Evolutionary conservation across 2,113 vertebrate species (phyloP).

Genomic region (Craseonycteris thonglongyai): DNA sequence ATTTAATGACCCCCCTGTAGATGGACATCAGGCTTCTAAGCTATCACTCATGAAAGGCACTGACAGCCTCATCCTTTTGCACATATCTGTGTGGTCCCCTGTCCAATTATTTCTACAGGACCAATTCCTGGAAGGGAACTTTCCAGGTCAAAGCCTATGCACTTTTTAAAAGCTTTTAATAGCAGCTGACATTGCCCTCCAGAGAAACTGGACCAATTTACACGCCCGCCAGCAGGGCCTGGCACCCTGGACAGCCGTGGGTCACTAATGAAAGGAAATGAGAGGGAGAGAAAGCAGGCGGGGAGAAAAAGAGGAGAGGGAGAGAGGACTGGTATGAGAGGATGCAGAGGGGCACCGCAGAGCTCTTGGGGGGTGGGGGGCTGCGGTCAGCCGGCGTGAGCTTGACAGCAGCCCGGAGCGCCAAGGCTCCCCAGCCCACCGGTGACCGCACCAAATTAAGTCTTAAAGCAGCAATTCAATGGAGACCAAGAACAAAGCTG

Average conservation of each 20-base stretch:
- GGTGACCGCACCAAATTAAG: conserved; percentile 53
- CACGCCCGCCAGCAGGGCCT: conserved; percentile 12
- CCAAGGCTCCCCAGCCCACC: background rate
- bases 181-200: conserved; percentile 53
- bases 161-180: conserved; percentile 44
- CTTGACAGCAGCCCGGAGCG: background rate
- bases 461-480: conserved; percentile 65
- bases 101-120: background rate
- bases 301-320: background rate
- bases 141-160: conserved; percentile 35
- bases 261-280: conserved; percentile 20
- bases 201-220: conserved; percentile 42
- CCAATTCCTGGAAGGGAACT: conserved; percentile 42
- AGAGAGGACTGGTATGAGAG: background rate
- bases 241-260: conserved; percentile 6
- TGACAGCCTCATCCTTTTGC: background rate
- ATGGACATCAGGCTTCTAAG: background rate
- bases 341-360: accelerated
- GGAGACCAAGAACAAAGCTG: conserved; percentile 56
- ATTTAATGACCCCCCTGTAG: background rate
- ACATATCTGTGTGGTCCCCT: background rate
- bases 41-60: background rate
- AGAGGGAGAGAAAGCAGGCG: background rate
- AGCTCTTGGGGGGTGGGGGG: too few species aligned
- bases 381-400: background rate